phyloP scores from a whole-genome alignment of 1,140 invertebrate species.

The Rhysida immarginata region DNA sequence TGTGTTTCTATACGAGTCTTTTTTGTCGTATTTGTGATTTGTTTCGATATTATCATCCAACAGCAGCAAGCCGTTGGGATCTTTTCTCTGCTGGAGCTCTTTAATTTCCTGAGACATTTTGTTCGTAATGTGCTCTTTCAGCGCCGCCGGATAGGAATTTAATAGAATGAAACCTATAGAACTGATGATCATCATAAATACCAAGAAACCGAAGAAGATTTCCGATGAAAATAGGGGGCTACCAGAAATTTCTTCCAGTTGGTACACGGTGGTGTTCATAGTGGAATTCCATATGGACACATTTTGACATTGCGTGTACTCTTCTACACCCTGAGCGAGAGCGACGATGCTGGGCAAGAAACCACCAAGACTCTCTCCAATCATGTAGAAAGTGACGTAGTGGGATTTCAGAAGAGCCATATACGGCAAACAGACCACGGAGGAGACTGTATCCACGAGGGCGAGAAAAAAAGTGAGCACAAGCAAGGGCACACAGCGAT shows the following conservation, averaged over 20 bases:
- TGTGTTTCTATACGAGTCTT: not conserved
- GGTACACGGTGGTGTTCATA: not conserved
- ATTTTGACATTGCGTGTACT: constrained; percentile 37
- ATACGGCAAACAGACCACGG: constrained; percentile 78
- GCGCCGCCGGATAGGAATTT: constrained; percentile 27
- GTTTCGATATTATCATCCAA: no score
- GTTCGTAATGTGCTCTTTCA: constrained; percentile 18
- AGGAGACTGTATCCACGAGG: constrained; percentile 79
- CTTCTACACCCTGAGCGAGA: constrained; percentile 51
- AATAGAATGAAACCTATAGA: constrained; percentile 33
- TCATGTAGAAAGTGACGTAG: constrained; percentile 49
- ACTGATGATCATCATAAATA: constrained; percentile 33
- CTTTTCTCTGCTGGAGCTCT: no score
- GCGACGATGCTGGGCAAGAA: constrained; percentile 72
- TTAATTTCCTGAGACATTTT: not conserved
- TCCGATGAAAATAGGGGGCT: constrained; percentile 26
- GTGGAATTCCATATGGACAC: constrained; percentile 12
- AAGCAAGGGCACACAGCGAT: constrained; percentile 56
- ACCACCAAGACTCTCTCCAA: constrained; percentile 69
- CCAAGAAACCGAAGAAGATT: constrained; percentile 54
- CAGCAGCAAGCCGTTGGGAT: not conserved
- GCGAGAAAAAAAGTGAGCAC: constrained; percentile 61
- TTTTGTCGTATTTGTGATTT: no score
- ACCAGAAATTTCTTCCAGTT: not conserved
- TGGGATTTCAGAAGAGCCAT: constrained; percentile 62